Evolutionary conservation across 2,888 invertebrate species (phyloP), one percentile per base, ranked within the genome.

Genomic region (Prosopocoilus inquinatus): DNA sequence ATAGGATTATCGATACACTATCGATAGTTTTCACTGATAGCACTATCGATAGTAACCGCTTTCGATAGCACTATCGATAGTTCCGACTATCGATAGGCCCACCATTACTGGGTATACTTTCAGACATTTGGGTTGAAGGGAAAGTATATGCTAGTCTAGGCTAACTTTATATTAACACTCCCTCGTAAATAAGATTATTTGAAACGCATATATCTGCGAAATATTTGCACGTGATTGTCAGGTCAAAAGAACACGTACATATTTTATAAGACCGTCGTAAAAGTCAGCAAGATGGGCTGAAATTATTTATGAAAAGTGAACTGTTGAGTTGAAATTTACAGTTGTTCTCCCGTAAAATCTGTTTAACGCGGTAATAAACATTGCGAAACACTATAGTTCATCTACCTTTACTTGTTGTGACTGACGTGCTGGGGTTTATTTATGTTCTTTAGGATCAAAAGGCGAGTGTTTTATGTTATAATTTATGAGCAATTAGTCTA

Each of bases 401-500:
- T 71, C 69, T 67, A 73, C 73, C 72, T 73, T 70, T 63, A 43
- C 62, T 58, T 65, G 66, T 66, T 70, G 66, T 72, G 72, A 72
- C 69, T 71, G 72, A 73, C 70, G 65, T 67, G 66, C 61, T 62
- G 57, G 60, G 64, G 70, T 71, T 72, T 74, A 74, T 73, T 74
- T 73, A 72, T 70, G 69, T 67, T 69, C 66, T 64, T 69, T 64
- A 62, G 67, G 70, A 73, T 72, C 73, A 72, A 73, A 72, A 72
- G 72, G 67, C 67, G 69, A 71, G 62, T 70, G 73, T 71, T 73
- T 72, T 72, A 70, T 69, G 70, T 71, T 72, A 70, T 73, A 72
- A 73, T 74, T 73, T 74, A 74, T 72, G 72, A 67, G 70, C 72
- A 73, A 74, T 74, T 73, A 72, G 68, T 64, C 62, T 64, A 64